phyloP scores from a whole-genome alignment of 2,888 invertebrate genomes.

The Lasioglossum marginatum region DNA sequence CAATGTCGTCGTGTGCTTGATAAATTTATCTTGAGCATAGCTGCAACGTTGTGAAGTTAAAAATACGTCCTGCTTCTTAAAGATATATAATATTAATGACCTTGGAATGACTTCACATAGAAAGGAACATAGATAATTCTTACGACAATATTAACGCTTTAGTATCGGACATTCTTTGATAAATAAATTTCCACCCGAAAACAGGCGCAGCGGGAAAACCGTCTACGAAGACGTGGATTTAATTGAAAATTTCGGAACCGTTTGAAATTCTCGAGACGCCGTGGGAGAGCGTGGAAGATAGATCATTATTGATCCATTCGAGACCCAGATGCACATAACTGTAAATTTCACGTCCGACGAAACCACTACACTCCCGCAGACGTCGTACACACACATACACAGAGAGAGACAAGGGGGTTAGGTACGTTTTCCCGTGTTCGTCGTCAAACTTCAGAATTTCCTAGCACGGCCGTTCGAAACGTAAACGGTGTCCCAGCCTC shows the following conservation, averaged over 20 bases:
- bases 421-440: conserved; percentile 3
- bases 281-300: not conserved
- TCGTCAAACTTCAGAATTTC: conserved; percentile 5
- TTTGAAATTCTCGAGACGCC: not conserved
- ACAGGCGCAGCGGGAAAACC: not conserved
- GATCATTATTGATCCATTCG: not conserved
- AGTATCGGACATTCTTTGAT: not conserved
- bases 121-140: not conserved
- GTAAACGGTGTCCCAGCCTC: not conserved
- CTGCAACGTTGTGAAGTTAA: not conserved
- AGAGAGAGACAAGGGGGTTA: not conserved
- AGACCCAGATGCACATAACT: not conserved
- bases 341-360: conserved; percentile 9
- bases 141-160: not conserved
- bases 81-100: not conserved
- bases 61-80: not conserved
- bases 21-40: not conserved
- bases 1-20: not conserved
- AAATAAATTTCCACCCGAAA: not conserved
- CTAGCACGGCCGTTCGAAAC: not conserved
- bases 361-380: not conserved
- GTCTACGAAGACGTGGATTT: not conserved
- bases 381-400: not conserved
- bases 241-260: not conserved
- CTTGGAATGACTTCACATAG: not conserved